phyloP scores from a whole-genome alignment of 2,113 vertebrate species.

The Podiceps cristatus region DNA sequence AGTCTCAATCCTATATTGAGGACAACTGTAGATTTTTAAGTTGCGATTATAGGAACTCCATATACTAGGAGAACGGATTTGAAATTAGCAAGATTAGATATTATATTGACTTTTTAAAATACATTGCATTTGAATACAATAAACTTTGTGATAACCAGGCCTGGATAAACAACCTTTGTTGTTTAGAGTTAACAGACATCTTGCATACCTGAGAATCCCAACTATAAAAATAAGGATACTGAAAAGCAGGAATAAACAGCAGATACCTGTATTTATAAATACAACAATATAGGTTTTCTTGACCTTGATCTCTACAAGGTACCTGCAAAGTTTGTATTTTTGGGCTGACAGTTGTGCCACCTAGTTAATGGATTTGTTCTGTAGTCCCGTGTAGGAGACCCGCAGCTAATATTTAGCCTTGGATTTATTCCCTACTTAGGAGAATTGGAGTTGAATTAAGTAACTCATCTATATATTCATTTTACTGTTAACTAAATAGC shows the following conservation, averaged over 20 bases:
- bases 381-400: background rate
- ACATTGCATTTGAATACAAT: background rate
- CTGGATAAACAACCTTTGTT: background rate
- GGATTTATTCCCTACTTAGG: background rate
- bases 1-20: background rate
- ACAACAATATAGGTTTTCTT: conserved; percentile 80
- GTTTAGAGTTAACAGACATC: conserved; percentile 83
- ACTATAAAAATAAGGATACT: conserved; percentile 84
- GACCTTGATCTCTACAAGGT: conserved; percentile 87
- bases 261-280: conserved; percentile 82
- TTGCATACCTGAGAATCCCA: conserved; percentile 81
- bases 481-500: background rate
- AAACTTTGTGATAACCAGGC: background rate
- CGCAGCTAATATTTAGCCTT: background rate
- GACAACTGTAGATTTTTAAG: background rate
- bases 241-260: conserved; percentile 87
- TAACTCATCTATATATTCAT: background rate
- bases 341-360: background rate
- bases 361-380: background rate
- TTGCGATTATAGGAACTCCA: background rate
- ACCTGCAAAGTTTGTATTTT: background rate
- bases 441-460: background rate
- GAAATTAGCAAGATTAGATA: background rate
- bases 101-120: background rate
- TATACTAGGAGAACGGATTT: background rate